Evolutionary conservation across 2,113 vertebrate genomes (phyloP), one percentile per base, ranked within the genome.

Genomic region (Parotia lawesii): DNA sequence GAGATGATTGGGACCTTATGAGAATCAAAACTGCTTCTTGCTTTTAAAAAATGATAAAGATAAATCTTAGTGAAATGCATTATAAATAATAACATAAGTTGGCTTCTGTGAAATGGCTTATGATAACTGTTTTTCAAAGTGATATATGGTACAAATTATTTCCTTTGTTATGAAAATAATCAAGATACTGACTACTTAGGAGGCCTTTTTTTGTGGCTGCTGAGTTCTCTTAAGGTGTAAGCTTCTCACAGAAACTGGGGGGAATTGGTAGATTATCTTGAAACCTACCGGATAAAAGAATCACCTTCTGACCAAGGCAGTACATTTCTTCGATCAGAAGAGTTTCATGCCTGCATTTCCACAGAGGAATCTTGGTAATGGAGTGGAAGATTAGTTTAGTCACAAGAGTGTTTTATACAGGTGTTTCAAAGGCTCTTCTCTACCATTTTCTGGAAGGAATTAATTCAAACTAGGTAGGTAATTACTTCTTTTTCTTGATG

Each of bases 31-130:
- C 85, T 93, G 53, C 65, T 87, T 96, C 77, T 81, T 80, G 47
- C 72, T 94, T 94, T 94, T 89, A 96, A 95, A 89, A 85, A 89
- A 94, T 69, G 58, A 27, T 66, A 47, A 95, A 95, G 78, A 87
- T 92, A 94, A 97, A 89, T 72, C 83, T 95, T 90, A 96, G 93
- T 92, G 89, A 96, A 90, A 85, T 85, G 31, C 65, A 82, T 53
- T 92, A 89, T 94, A 96, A 97, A 95, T 96, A 97, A 81, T 82
- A 95, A 67, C 86, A 75, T 82, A 93, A 76, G 50, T 93, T 87
- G 38, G 61, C 91, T 96, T 95, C 61, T 75, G 64, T 77, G 58
- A 96, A 97, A 89, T 90, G 73, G 50, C 53, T 94, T 90, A 42
- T 81, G 89, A 93, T 88, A 62, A 82, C 45, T 51, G 85, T 93